Percentiles rank a stretch among this genome's conserved stretches.
These are phyloP conservation scores for Gari tellinella DNA, from an alignment of 2,888 invertebrate genomes.

Conservation along the genomic window DNA sequence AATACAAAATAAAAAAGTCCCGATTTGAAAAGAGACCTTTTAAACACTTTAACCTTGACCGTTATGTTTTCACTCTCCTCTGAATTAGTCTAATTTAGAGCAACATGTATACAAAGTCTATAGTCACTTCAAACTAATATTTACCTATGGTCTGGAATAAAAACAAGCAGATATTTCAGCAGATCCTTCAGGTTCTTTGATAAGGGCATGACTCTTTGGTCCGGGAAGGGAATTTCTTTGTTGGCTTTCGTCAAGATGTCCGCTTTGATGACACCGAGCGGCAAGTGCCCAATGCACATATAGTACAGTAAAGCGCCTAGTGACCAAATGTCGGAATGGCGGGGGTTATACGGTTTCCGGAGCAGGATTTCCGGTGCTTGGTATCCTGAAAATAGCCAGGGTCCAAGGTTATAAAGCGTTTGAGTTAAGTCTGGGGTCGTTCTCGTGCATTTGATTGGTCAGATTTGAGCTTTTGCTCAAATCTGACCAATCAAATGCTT, in stretches of 20 bases:
- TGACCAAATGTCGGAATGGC: slow-evolving; percentile 75
- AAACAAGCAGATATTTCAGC: slow-evolving; percentile 72
- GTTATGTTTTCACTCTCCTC: too few species aligned
- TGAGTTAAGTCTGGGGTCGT: not conserved
- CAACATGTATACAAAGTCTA: too few species aligned
- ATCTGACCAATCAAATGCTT: too few species aligned
- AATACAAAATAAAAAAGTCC: too few species aligned
- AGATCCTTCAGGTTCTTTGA: slow-evolving; percentile 70
- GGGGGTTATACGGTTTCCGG: slow-evolving; percentile 73
- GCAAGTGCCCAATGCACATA: slow-evolving; percentile 76
- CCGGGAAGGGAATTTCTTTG: slow-evolving; percentile 64
- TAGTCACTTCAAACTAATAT: too few species aligned
- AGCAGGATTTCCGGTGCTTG: slow-evolving; percentile 79
- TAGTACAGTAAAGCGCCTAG: slow-evolving; percentile 77
- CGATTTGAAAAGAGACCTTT: too few species aligned
- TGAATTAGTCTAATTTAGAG: too few species aligned
- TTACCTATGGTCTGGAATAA: slow-evolving; percentile 69
- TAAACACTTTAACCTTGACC: too few species aligned
- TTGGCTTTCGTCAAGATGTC: slow-evolving; percentile 68
- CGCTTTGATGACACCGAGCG: slow-evolving; percentile 64
- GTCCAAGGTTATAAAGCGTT: not conserved
- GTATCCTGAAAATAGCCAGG: slow-evolving; percentile 41
- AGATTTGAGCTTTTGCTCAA: too few species aligned
- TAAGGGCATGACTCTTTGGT: slow-evolving; percentile 55
- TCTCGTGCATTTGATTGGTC: too few species aligned